Evolutionary conservation across 2,888 invertebrate genomes (phyloP).

Genomic region (Cyclophora albipunctata): DNA sequence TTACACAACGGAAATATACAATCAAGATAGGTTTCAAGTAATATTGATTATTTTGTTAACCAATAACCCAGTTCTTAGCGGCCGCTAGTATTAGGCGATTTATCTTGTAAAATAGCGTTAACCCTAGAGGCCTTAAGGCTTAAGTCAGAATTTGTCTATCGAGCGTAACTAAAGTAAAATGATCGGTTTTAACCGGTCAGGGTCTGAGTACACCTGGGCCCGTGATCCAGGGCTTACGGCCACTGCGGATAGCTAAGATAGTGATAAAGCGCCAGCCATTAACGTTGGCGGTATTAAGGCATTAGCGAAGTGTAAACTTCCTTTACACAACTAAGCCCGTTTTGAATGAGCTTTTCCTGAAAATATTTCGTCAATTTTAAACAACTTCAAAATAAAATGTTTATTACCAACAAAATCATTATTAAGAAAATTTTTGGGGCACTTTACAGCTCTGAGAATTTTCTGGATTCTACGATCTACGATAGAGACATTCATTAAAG

Average conservation of each 20-base stretch:
- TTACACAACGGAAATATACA: constrained; percentile 21
- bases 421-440: too few species aligned
- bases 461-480: too few species aligned
- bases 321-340: constrained; percentile 13
- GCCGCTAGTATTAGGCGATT: too few species aligned
- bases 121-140: constrained; percentile 24
- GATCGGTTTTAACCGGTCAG: constrained; percentile 41
- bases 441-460: too few species aligned
- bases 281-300: constrained; percentile 40
- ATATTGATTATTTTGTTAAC: constrained; percentile 1
- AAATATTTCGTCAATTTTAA: constrained; percentile 6
- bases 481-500: constrained; percentile 21
- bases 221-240: constrained; percentile 47
- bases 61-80: too few species aligned
- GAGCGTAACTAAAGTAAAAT: constrained; percentile 36
- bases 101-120: constrained; percentile 20
- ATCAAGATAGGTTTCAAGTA: constrained; percentile 23
- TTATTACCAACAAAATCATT: too few species aligned
- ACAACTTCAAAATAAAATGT: not conserved
- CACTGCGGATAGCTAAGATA: constrained; percentile 46
- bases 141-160: constrained; percentile 29
- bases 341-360: constrained; percentile 13
- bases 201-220: constrained; percentile 44
- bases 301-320: constrained; percentile 27
- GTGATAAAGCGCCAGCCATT: constrained; percentile 53